A percentile compares a stretch with the other conserved stretches of the same genome.
Conservation (phyloP, 2,888 invertebrate species). For the Drosophila neotestacea region DNA sequence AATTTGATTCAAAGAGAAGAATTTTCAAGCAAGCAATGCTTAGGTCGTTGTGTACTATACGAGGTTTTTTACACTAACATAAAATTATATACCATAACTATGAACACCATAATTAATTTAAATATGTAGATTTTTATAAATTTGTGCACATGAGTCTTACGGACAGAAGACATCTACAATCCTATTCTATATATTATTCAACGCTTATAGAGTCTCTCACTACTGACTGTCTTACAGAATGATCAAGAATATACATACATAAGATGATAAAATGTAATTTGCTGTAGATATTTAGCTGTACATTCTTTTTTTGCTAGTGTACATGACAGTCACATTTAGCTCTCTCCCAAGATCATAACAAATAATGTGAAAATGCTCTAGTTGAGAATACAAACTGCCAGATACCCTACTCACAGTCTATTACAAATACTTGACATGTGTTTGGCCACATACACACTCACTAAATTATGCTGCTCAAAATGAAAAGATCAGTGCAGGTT, state of each 20-base stretch:
- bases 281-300: background rate
- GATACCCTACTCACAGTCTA: background rate
- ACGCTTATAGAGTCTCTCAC: no score
- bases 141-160: background rate
- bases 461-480: no score
- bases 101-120: background rate
- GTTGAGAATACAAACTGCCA: background rate
- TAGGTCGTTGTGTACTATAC: background rate
- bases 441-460: no score
- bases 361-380: background rate
- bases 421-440: no score
- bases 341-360: background rate
- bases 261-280: no score
- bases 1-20: slow-evolving; percentile 32
- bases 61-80: slow-evolving; percentile 15
- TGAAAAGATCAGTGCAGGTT: no score
- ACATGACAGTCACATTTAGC: background rate
- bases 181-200: no score
- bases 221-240: no score
- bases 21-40: slow-evolving; percentile 17
- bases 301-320: background rate
- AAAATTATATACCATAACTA: background rate
- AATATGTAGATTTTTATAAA: background rate
- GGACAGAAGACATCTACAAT: background rate
- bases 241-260: no score